Conservation (phyloP, 1,140 invertebrate genomes). For the Berghia stephanieae region DNA sequence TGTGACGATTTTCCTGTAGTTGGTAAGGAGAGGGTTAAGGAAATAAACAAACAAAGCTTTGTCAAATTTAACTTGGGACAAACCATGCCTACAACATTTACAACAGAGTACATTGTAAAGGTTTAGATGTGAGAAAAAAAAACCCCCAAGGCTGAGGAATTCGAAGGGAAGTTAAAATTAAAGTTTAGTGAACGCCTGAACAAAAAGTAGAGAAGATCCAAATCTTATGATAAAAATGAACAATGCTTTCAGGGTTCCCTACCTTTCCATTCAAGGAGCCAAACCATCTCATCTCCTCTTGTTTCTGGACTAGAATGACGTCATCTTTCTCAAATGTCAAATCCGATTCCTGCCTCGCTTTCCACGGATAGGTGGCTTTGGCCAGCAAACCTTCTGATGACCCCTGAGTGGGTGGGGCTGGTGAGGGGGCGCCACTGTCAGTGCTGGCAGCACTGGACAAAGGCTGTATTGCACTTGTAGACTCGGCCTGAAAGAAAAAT, state of each 20-base stretch:
- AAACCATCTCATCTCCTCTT: conserved; percentile 78
- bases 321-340: conserved; percentile 78
- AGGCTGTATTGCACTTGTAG: too few relatives aligned
- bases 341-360: conserved; percentile 75
- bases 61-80: too few relatives aligned
- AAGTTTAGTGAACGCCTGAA: too few relatives aligned
- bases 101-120: too few relatives aligned
- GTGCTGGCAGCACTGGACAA: background rate
- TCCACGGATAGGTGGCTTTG: conserved; percentile 74
- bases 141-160: too few relatives aligned
- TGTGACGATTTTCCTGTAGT: too few relatives aligned
- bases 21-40: too few relatives aligned
- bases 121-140: too few relatives aligned
- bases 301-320: conserved; percentile 74
- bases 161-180: too few relatives aligned
- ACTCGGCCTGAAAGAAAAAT: too few relatives aligned
- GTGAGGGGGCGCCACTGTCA: conserved; percentile 21
- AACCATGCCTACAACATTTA: too few relatives aligned
- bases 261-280: conserved; percentile 70
- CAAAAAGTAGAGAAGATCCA: too few relatives aligned
- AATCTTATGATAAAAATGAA: background rate
- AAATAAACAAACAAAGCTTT: background rate
- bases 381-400: conserved; percentile 67
- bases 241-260: background rate
- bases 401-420: conserved; percentile 39